phyloP scores from a whole-genome alignment of 2,888 invertebrate genomes.

The Yponomeuta plumbellus region DNA sequence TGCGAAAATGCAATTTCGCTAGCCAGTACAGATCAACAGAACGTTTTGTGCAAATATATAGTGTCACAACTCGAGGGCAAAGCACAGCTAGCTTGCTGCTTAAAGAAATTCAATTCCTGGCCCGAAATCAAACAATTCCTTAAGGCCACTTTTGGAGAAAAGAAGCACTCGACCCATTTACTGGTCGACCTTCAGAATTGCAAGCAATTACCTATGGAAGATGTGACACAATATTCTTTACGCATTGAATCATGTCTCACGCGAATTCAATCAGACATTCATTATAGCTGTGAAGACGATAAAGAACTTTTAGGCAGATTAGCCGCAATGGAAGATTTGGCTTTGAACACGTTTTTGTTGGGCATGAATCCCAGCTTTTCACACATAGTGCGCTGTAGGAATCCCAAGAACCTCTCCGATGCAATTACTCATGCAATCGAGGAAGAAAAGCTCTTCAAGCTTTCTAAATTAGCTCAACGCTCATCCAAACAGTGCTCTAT shows the following conservation, averaged over 20 bases:
- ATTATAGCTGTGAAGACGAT: background rate
- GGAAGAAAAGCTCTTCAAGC: background rate
- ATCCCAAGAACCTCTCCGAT: background rate
- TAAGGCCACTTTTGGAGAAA: background rate
- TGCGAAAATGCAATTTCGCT: slow-evolving; percentile 10
- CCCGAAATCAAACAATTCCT: background rate
- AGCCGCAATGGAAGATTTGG: slow-evolving; percentile 4
- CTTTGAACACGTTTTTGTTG: background rate
- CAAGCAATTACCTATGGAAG: background rate
- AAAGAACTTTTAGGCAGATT: background rate
- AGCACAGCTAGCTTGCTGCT: background rate
- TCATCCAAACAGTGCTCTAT: slow-evolving; percentile 4
- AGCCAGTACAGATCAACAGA: background rate
- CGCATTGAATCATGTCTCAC: background rate
- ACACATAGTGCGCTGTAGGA: background rate
- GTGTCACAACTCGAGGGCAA: slow-evolving; percentile 7
- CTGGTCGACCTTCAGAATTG: background rate
- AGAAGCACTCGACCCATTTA: slow-evolving; percentile 9
- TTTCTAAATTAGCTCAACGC: background rate
- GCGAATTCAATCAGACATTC: background rate
- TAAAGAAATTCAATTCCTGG: background rate
- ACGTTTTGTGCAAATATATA: slow-evolving; percentile 2
- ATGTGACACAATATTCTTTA: background rate
- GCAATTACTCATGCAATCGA: background rate
- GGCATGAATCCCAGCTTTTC: no score